Evolutionary conservation across 2,113 vertebrate genomes (phyloP).

Genomic region (Tauraco erythrolophus): DNA sequence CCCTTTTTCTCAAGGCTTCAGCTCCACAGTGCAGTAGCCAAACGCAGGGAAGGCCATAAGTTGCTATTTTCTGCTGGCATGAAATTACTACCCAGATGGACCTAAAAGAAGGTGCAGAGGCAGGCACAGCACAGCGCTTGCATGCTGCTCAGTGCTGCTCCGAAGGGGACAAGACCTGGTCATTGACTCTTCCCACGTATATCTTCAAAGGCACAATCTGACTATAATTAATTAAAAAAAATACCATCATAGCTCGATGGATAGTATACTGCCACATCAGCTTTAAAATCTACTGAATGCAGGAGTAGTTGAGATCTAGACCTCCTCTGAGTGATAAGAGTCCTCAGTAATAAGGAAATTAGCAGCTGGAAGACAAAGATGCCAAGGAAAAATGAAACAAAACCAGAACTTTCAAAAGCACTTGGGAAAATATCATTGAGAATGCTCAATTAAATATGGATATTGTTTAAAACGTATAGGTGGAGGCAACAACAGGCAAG

Average conservation of each 20-base stretch:
- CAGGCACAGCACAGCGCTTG: not conserved
- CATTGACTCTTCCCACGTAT: not conserved
- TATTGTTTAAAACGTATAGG: slow-evolving; percentile 12
- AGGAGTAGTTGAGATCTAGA: not conserved
- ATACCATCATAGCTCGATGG: not conserved
- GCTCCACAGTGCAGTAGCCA: not conserved
- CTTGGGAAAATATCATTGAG: not conserved
- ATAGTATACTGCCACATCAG: not conserved
- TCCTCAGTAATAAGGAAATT: not conserved
- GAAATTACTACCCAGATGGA: not conserved
- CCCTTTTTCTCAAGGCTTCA: not conserved
- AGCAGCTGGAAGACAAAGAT: not conserved
- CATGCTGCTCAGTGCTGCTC: not conserved
- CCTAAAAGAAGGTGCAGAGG: not conserved
- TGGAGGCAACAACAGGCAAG: not conserved
- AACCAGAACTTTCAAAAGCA: not conserved
- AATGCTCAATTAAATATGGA: not conserved
- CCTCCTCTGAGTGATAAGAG: not conserved
- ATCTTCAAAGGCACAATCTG: not conserved
- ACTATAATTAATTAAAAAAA: not conserved
- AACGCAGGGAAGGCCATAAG: not conserved
- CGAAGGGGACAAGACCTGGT: not conserved
- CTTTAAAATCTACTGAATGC: not conserved
- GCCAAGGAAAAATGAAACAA: not conserved
- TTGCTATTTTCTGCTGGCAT: not conserved